Base-by-base conservation (phyloP, 1,140 invertebrate species). In the Bombus pyrosoma region DNA sequence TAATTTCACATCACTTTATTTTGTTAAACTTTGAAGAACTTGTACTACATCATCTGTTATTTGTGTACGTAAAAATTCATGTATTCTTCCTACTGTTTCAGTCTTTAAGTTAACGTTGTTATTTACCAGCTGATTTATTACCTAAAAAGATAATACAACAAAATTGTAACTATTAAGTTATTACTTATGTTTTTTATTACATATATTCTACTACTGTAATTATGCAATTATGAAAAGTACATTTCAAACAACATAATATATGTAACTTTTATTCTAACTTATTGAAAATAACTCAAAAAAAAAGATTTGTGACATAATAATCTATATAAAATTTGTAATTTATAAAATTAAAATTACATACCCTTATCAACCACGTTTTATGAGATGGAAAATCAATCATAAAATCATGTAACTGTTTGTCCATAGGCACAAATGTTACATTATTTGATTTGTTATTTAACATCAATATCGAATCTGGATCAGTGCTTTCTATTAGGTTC, bases 81-180 rank as follows among this genome's bases (percentile, higher is more conserved):
- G 0, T 83, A 83, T 57, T 3, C 0, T 25, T 5, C 0, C 0
- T 53, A 53, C n/a, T 39, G 72, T 76, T 53, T 32, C 3, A 34
- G 0, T 1, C 0, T 22, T 2, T 66, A 76, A 39, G 6, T 1
- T 43, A 41, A 72, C 28, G 6, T n/a, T 1, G 6, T 13, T 0
- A 8, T 53, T 2, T 66, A 1, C 3, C 39, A 68, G n/a, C 0
- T 41, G 2, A 0, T 41, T 0, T 39, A 83, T 28, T 68, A 83
- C 2, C 81, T 83, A 13, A n/a, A 83, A 75, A 2, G 66, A 34
- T 66, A 39, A 76, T 34, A 74, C 13, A 69, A 68, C 13, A 69
- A 68, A 69, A 69, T 76, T 28, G 13, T 59, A 39, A 64, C 15
- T 79, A 47, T 34, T 57, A 28, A 6, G 2, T 66, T 66, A 64